A percentile compares a stretch with the other conserved stretches of the same genome.
Evolutionary conservation across 2,797 vertebrate genomes (phyloP).

Genomic region (Phyllotis vaccarum): DNA sequence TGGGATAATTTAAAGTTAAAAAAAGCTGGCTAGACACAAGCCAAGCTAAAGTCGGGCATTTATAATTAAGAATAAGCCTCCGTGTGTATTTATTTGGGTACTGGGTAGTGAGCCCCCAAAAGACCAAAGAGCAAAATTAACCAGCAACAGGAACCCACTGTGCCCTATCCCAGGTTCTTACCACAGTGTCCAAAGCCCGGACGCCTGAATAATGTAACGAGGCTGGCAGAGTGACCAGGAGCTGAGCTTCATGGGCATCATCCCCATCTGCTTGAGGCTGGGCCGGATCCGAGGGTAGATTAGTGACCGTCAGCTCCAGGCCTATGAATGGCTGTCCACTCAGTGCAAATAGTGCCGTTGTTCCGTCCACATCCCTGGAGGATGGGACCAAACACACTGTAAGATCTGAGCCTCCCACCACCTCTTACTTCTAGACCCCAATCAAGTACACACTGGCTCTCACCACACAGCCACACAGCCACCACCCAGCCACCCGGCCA

Average conservation of each 20-base stretch:
- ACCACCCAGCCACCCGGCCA: no score
- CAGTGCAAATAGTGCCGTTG: conserved; percentile 91
- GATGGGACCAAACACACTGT: not conserved
- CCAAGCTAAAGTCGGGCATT: no score
- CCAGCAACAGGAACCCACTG: not conserved
- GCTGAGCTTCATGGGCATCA: conserved; percentile 94
- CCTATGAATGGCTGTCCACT: conserved; percentile 93
- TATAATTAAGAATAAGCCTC: no score
- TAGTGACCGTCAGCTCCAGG: conserved; percentile 93
- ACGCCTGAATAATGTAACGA: conserved; percentile 92
- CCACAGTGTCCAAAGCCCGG: conserved; percentile 81
- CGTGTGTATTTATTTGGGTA: no score
- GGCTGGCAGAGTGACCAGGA: conserved; percentile 91
- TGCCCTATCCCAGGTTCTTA: conserved; percentile 36
- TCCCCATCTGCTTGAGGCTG: conserved; percentile 92
- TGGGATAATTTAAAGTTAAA: no score
- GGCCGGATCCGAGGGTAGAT: conserved; percentile 91
- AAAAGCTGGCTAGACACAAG: no score
- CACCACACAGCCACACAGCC: no score
- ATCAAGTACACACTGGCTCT: not conserved
- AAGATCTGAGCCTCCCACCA: not conserved
- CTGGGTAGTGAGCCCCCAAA: no score
- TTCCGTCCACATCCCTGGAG: conserved; percentile 86
- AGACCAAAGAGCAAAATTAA: not conserved
- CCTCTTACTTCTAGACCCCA: not conserved